Evolutionary conservation across 2,113 vertebrate species (phyloP).

Genomic region (Amia ocellicauda): DNA sequence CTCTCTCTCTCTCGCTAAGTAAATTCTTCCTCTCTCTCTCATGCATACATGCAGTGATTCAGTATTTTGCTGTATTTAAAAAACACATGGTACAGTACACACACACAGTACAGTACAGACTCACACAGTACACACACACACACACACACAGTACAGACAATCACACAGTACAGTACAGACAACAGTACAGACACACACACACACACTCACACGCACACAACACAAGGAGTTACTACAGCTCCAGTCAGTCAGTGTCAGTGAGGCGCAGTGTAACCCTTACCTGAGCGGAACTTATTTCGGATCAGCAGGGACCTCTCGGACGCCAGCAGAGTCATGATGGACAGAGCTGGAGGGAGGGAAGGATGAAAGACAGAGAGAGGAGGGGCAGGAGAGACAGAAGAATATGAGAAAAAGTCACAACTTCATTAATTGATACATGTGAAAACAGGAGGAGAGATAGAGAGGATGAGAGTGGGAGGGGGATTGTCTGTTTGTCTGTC

Average conservation of each 20-base stretch:
- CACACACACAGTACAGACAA: conserved; percentile 17
- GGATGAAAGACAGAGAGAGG: conserved; percentile 37
- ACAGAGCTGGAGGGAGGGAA: conserved; percentile 31
- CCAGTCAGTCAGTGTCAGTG: neutral
- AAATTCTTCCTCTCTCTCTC: conserved; percentile 35
- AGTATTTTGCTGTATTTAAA: no score
- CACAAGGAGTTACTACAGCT: no score
- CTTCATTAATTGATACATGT: conserved; percentile 29
- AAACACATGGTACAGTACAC: neutral
- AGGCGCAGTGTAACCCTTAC: conserved; percentile 55
- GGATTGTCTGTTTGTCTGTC: no score
- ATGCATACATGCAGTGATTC: conserved; percentile 26
- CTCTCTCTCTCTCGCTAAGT: conserved; percentile 21
- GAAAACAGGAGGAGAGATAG: neutral
- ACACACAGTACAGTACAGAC: neutral
- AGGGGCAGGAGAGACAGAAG: neutral
- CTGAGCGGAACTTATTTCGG: conserved; percentile 87
- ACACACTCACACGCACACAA: neutral
- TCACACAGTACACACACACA: neutral
- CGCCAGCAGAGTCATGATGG: conserved; percentile 79
- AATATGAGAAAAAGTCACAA: neutral
- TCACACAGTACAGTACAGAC: conserved; percentile 31
- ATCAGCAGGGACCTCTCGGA: conserved; percentile 87
- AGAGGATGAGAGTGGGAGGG: neutral
- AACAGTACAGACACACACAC: neutral